These are phyloP conservation scores for Scaptodrosophila lebanonensis DNA, from an alignment of 1,140 invertebrate species.

Conservation along the genomic window DNA sequence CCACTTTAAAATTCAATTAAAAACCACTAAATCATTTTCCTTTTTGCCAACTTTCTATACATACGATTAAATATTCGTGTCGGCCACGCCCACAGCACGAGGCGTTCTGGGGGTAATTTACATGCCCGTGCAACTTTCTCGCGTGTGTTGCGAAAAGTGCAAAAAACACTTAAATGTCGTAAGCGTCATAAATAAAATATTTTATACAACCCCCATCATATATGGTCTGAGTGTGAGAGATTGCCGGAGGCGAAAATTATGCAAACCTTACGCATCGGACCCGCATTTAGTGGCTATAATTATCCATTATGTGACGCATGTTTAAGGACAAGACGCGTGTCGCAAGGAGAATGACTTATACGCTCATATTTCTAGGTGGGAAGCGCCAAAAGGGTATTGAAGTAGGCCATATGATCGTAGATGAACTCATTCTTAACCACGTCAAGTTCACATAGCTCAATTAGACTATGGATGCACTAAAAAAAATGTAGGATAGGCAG, in stretches of 20 bases:
- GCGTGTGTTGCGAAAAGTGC: slow-evolving; percentile 60
- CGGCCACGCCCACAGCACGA: slow-evolving; percentile 39
- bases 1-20: slow-evolving; percentile 73
- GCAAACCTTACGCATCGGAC: slow-evolving; percentile 28
- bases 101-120: slow-evolving; percentile 26
- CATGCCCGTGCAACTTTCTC: slow-evolving; percentile 31
- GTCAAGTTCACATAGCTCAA: no score
- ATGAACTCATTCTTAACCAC: no score
- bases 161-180: slow-evolving; percentile 69
- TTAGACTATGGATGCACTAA: no score
- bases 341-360: no score
- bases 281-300: slow-evolving; percentile 39
- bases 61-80: slow-evolving; percentile 24
- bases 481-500: no score
- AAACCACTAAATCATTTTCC: slow-evolving; percentile 55
- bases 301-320: background rate
- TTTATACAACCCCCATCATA: slow-evolving; percentile 45
- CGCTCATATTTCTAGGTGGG: no score
- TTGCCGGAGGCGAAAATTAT: slow-evolving; percentile 45
- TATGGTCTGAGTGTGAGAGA: slow-evolving; percentile 34
- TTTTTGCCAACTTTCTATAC: background rate
- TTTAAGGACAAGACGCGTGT: no score
- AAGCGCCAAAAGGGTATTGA: no score
- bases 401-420: no score
- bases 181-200: slow-evolving; percentile 59